Evolutionary conservation across 1,140 invertebrate species (phyloP).

Genomic region (Arion vulgaris): DNA sequence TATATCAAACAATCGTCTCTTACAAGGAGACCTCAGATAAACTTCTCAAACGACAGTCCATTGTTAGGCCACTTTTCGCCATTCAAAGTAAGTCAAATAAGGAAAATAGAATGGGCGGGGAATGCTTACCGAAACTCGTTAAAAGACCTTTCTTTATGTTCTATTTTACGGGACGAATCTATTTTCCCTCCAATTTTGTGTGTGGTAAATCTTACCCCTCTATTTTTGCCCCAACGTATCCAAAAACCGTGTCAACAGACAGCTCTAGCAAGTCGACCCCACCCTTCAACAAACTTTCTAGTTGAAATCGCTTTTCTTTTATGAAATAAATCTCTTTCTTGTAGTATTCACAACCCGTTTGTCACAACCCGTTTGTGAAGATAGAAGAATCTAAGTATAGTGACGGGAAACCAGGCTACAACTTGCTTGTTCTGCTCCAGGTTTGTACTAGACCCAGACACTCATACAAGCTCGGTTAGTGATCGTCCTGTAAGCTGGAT

Average conservation of each 20-base stretch:
- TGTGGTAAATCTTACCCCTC: not conserved
- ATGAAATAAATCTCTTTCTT: conserved; percentile 14
- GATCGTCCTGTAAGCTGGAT: not conserved
- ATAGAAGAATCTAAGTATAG: conserved; percentile 12
- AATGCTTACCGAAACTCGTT: not conserved
- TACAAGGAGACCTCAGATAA: not conserved
- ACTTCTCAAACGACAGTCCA: not conserved
- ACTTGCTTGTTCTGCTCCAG: not conserved
- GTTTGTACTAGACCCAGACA: not conserved
- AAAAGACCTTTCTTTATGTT: not conserved
- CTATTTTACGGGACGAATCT: not conserved
- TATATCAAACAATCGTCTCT: conserved; percentile 1
- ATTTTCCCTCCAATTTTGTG: not conserved
- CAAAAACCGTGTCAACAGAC: not conserved
- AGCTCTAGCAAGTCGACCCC: not conserved
- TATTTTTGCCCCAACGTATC: not conserved
- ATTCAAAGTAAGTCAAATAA: conserved; percentile 15
- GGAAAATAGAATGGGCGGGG: conserved; percentile 10
- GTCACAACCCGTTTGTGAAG: not conserved
- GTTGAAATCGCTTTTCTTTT: not conserved
- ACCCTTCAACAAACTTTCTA: not conserved
- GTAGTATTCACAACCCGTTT: conserved; percentile 8
- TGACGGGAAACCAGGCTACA: not conserved
- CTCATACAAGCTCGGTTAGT: not conserved
- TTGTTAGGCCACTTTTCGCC: not conserved